Evolutionary conservation across 1,140 invertebrate genomes (phyloP), one percentile per base, ranked within the genome.

Genomic region (Drosophila serrata): DNA sequence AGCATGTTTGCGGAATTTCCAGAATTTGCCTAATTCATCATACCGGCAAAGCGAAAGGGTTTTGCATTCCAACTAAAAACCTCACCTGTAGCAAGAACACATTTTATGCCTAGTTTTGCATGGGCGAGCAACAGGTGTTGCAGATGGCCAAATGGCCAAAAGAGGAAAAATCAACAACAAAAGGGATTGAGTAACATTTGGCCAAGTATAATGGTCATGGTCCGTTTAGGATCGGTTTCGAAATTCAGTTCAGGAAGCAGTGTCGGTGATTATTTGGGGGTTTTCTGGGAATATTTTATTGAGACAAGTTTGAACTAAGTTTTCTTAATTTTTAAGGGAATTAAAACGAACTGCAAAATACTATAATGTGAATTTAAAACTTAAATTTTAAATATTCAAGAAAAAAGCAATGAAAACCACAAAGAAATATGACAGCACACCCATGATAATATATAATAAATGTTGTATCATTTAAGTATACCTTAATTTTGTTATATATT

Each of bases 1-100:
- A 31, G 40, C 60, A 75, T 58, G 56, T 88, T 88, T 88, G 81
- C 85, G 85, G 85, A 88, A 88, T 90, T 88, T 88, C 85, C 85
- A 90, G 85, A 84, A 90, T 85, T 78, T 56, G 60, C 69, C 68
- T 61, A 68, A 88, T 88, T 90, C 81, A 88, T 81, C 77, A 51
- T 43, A 17, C 35, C 13, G 27, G n/a, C 15, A 33, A 24, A 39
- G 31, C 39, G 60, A 87, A 87, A 88, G 84, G 84, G 80, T 87
- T 82, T 61, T 6, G 61, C 61, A 64, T 61, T 64, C 49, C 76
- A 29, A 39, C 45, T 58, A 59, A 74, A 72, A 35, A 43, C 45
- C 59, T 46, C 63, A 22, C 5, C 53, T 51, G 59, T 68, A 73
- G 5, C 46, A n/a, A n/a, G n/a, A n/a, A 17, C 17, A 6, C 12